Evolutionary conservation across 1,140 invertebrate genomes (phyloP).

Genomic region (Aphelenchoides besseyi): DNA sequence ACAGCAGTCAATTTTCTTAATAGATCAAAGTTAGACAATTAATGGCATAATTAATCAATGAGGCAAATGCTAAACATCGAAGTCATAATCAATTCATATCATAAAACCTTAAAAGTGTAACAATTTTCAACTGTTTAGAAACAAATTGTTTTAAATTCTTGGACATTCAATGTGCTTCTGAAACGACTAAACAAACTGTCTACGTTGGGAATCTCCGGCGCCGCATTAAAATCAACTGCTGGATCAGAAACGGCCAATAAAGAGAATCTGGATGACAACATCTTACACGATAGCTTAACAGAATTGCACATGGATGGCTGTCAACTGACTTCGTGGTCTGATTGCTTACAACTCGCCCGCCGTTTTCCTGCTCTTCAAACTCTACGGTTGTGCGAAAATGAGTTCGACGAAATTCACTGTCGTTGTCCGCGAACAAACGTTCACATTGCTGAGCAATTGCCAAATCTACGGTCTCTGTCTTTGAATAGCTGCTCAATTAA

Average conservation of each 20-base stretch:
- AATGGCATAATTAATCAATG: too few species aligned
- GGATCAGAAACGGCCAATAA: background rate
- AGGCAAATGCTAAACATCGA: too few species aligned
- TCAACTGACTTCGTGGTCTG: background rate
- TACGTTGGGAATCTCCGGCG: background rate
- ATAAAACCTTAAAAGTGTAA: too few species aligned
- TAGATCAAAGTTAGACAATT: too few species aligned
- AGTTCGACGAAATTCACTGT: background rate
- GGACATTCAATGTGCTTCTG: background rate
- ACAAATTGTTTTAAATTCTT: too few species aligned
- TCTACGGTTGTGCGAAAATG: background rate
- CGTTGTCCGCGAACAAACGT: background rate
- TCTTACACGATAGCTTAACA: background rate
- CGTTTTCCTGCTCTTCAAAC: background rate
- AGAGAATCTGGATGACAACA: background rate
- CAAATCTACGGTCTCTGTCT: background rate
- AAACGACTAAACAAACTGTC: background rate
- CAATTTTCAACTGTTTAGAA: too few species aligned
- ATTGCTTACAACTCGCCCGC: background rate
- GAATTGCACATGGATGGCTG: constrained; percentile 11
- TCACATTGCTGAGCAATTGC: background rate
- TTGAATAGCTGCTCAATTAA: background rate
- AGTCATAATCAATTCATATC: too few species aligned
- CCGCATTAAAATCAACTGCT: background rate
- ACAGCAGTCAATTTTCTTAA: too few species aligned